These are phyloP conservation scores for Ondatra zibethicus DNA, from an alignment of 2,113 vertebrate genomes.

Conservation along the genomic window DNA sequence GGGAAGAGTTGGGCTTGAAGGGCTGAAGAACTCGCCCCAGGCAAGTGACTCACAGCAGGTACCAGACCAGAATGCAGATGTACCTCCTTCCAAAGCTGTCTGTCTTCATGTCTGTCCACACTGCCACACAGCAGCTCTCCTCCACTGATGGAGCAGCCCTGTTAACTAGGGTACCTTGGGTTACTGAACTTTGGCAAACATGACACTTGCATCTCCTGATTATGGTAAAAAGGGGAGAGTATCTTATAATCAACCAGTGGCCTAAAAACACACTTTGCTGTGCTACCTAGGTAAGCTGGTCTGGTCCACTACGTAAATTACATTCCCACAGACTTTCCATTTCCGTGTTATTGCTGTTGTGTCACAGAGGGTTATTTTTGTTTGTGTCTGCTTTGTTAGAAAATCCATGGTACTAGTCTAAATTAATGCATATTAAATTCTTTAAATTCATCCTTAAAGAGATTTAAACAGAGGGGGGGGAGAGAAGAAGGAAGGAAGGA, in stretches of 20 bases:
- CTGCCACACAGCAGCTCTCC: background rate
- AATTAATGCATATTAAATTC: conserved; percentile 16
- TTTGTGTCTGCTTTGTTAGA: conserved; percentile 30
- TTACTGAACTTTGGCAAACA: background rate
- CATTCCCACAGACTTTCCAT: background rate
- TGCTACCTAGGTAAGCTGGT: background rate
- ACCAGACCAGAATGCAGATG: background rate
- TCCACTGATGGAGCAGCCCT: background rate
- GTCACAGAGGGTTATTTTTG: background rate
- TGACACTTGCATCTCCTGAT: background rate
- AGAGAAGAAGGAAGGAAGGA: fast-evolving
- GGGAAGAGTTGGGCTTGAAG: background rate
- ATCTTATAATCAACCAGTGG: background rate
- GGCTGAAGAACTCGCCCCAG: background rate
- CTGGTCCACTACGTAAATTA: background rate
- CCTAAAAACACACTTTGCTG: background rate
- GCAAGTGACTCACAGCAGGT: background rate
- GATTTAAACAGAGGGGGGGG: too few relatives aligned
- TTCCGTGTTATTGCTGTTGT: background rate
- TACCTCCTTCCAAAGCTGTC: background rate
- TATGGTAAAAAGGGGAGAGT: background rate
- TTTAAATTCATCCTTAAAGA: background rate
- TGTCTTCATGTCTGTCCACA: background rate
- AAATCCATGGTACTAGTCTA: background rate
- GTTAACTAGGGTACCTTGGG: background rate